Percentiles rank a stretch among this genome's conserved stretches.
phyloP scores from a whole-genome alignment of 2,888 invertebrate genomes.

The Ectemnius lituratus region DNA sequence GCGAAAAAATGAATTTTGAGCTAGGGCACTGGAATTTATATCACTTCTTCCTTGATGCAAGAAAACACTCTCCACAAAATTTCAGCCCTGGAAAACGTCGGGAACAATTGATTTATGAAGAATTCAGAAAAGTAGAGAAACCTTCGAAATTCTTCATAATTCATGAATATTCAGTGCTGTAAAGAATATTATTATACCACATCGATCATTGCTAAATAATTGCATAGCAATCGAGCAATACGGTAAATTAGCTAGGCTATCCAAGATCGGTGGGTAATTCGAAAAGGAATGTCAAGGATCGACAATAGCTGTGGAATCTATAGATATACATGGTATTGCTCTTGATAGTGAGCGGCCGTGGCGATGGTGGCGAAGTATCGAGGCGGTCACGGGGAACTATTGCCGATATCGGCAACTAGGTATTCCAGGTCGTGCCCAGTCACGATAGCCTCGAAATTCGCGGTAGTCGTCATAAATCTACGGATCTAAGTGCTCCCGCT shows the following conservation, averaged over 20 bases:
- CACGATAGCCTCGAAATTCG: slow-evolving; percentile 73
- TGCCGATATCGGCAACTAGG: slow-evolving; percentile 38
- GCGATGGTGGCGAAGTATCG: slow-evolving; percentile 60
- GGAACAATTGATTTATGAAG: too few relatives aligned
- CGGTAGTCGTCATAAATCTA: slow-evolving; percentile 67
- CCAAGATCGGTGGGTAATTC: not conserved
- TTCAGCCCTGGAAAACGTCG: too few relatives aligned
- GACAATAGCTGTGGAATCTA: slow-evolving; percentile 26
- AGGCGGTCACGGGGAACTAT: slow-evolving; percentile 22
- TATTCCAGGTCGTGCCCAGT: slow-evolving; percentile 61
- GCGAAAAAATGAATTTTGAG: too few relatives aligned
- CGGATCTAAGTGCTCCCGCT: slow-evolving; percentile 57
- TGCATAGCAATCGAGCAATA: not conserved
- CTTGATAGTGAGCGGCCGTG: slow-evolving; percentile 58
- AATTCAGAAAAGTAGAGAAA: too few relatives aligned
- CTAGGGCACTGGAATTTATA: too few relatives aligned
- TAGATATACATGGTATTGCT: slow-evolving; percentile 59
- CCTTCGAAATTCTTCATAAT: too few relatives aligned
- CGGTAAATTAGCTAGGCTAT: not conserved
- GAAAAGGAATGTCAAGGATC: slow-evolving; percentile 57
- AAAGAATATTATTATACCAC: too few relatives aligned
- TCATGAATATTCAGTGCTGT: too few relatives aligned
- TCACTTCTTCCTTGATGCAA: too few relatives aligned
- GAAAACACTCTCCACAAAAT: too few relatives aligned
- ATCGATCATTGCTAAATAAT: not conserved